Conservation (phyloP, 2,113 vertebrate species). For the Mormoops blainvillei region DNA sequence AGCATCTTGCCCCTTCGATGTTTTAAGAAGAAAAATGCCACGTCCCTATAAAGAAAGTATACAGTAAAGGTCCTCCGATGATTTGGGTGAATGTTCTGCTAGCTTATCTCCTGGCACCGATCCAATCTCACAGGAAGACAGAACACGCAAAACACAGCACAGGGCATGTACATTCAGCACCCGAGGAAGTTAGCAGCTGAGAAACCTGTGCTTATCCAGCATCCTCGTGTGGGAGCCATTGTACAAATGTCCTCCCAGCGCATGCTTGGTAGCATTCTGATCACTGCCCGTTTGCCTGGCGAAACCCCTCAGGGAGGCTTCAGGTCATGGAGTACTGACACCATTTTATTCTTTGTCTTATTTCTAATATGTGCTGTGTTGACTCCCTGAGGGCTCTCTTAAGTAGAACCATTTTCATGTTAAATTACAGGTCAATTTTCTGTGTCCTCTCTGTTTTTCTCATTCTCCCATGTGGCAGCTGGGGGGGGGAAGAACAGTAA, state of each 20-base stretch:
- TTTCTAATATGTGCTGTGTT: not conserved
- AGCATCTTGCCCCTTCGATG: not conserved
- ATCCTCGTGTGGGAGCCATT: not conserved
- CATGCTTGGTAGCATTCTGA: not conserved
- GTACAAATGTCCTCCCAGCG: not conserved
- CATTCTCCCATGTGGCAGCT: not conserved
- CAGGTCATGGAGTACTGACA: not conserved
- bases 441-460: not conserved
- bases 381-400: not conserved
- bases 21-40: conserved; percentile 2
- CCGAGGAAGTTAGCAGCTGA: not conserved
- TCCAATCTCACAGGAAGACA: not conserved
- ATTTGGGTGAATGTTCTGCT: not conserved
- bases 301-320: not conserved
- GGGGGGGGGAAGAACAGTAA: not conserved
- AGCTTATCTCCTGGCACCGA: not conserved
- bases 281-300: not conserved
- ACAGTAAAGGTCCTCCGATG: not conserved
- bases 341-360: not conserved
- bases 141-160: not conserved
- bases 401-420: not conserved
- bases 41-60: not conserved
- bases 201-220: not conserved
- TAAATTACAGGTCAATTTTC: not conserved
- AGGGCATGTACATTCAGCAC: too few relatives aligned